These are phyloP conservation scores for Nerophis ophidion DNA, from an alignment of 2,113 vertebrate species.

Conservation along the genomic window DNA sequence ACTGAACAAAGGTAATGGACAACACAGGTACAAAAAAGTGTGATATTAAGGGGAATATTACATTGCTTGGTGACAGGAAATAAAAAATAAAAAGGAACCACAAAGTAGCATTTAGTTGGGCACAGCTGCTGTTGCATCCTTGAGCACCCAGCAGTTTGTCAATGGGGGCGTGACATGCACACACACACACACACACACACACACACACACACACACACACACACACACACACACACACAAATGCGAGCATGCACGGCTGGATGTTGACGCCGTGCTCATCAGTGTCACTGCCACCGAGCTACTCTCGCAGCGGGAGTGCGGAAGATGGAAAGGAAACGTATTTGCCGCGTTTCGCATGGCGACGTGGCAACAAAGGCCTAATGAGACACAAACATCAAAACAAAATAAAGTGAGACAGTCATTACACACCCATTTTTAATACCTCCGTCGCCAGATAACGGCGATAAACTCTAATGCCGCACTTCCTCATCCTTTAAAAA, in stretches of 20 bases:
- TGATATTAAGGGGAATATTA: constrained; percentile 28
- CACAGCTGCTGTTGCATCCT: constrained; percentile 46
- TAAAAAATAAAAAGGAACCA: background rate
- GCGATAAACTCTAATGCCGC: constrained; percentile 11
- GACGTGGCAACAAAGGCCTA: constrained; percentile 30
- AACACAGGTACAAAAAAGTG: background rate
- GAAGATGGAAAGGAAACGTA: constrained; percentile 25
- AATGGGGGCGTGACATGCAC: constrained; percentile 38
- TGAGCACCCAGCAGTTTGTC: constrained; percentile 42
- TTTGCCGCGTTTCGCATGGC: constrained; percentile 1
- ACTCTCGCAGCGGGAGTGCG: constrained; percentile 44
- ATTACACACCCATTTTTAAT: background rate
- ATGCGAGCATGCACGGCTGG: constrained; percentile 27
- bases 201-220: constrained; percentile 32
- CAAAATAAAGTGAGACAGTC: background rate
- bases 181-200: constrained; percentile 14
- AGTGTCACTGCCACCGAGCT: constrained; percentile 46
- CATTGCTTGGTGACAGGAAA: constrained; percentile 13
- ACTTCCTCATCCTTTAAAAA: constrained; percentile 6
- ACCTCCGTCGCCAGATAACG: constrained; percentile 15
- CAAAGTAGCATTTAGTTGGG: constrained; percentile 26
- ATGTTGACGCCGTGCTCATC: constrained; percentile 52
- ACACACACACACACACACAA: constrained; percentile 11
- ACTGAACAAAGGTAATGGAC: no score
- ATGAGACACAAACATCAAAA: constrained; percentile 24